Conservation (phyloP, 2,797 vertebrate species). For the Anableps anableps region DNA sequence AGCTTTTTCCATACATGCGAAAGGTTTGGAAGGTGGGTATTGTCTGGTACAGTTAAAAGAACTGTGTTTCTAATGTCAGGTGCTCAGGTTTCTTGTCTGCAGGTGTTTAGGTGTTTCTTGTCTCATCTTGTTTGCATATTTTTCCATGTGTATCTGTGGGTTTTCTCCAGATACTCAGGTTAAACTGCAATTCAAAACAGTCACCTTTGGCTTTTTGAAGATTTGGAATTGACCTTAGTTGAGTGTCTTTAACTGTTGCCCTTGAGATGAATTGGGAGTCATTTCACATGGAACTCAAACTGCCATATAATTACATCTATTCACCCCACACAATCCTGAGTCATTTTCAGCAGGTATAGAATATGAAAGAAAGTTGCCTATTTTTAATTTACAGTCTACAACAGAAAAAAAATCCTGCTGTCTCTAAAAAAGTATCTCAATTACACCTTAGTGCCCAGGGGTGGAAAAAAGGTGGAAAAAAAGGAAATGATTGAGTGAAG, state of each 20-base stretch:
- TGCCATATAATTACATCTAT: background rate
- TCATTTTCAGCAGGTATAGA: background rate
- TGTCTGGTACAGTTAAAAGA: background rate
- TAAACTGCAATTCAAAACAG: background rate
- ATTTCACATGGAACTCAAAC: background rate
- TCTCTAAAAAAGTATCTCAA: slow-evolving; percentile 18
- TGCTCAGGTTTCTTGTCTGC: too few species aligned
- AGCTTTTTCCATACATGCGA: background rate
- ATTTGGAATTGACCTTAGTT: background rate
- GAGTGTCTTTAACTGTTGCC: background rate
- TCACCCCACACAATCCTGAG: background rate
- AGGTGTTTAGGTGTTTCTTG: background rate
- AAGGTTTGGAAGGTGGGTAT: background rate
- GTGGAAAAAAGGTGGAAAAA: slow-evolving; percentile 31
- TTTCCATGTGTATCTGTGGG: background rate
- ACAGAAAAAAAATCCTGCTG: slow-evolving; percentile 23
- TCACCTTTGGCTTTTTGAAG: background rate
- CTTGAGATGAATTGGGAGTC: background rate
- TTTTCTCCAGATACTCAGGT: background rate
- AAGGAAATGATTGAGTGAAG: slow-evolving; percentile 39
- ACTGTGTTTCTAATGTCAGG: background rate
- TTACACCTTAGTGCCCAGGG: slow-evolving; percentile 24
- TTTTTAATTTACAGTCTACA: slow-evolving; percentile 35
- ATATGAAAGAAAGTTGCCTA: slow-evolving; percentile 1
- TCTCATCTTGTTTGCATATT: background rate